A percentile compares a stretch with the other conserved stretches of the same genome.
Conservation (phyloP, 2,797 vertebrate species). For the Halcyon leucocephala region DNA sequence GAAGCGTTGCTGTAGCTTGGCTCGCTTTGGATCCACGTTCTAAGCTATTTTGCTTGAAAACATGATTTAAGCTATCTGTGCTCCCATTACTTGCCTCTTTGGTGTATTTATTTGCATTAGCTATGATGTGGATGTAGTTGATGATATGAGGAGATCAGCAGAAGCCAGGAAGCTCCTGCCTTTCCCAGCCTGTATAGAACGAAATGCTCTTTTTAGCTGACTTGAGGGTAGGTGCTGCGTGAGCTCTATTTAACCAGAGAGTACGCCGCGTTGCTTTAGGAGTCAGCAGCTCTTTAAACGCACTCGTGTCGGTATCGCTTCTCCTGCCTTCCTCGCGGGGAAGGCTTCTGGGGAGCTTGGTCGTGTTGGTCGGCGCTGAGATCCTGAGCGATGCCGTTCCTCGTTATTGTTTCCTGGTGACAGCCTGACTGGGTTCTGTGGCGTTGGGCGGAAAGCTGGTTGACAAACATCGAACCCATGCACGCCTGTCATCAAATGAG, state of each 20-base stretch:
- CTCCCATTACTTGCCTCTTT: not conserved
- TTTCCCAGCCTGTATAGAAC: fast-evolving
- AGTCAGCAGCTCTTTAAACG: not conserved
- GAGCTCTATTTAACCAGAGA: not conserved
- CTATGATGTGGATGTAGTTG: fast-evolving
- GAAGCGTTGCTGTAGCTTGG: not conserved
- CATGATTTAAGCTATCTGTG: not conserved
- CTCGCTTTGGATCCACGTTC: not conserved
- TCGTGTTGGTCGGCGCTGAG: fast-evolving
- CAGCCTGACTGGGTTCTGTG: not conserved
- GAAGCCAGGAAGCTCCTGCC: not conserved
- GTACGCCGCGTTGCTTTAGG: fast-evolving
- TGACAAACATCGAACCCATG: not conserved
- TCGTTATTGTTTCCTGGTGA: not conserved
- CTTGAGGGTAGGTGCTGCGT: not conserved
- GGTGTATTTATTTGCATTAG: not conserved
- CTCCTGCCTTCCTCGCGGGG: not conserved
- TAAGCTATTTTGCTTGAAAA: constrained; percentile 19
- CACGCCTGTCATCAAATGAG: not conserved
- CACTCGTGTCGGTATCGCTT: fast-evolving
- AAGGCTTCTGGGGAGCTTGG: not conserved
- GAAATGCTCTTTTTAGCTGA: not conserved
- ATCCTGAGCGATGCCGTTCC: not conserved
- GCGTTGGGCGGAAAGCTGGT: not conserved
- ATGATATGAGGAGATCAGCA: fast-evolving